These are phyloP conservation scores for Scartelaos histophorus DNA, from an alignment of 2,113 vertebrate genomes.

Conservation along the genomic window DNA sequence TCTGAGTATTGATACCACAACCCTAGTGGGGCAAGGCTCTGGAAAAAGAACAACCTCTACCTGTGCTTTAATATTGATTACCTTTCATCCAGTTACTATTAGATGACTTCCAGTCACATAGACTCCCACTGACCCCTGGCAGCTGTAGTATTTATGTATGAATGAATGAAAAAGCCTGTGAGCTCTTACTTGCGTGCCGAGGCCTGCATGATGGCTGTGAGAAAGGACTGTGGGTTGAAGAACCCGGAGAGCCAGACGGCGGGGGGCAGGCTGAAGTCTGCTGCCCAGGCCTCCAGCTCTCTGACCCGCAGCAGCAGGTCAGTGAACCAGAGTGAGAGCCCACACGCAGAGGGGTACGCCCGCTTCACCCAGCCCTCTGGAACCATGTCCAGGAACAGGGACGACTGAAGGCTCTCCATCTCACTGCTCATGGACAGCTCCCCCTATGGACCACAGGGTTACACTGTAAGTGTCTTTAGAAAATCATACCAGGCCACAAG, in stretches of 20 bases:
- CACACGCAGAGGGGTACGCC: slow-evolving; percentile 87
- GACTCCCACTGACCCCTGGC: no score
- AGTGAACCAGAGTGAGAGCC: slow-evolving; percentile 85
- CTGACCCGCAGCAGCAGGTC: slow-evolving; percentile 87
- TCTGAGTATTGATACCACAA: no score
- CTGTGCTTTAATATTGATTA: no score
- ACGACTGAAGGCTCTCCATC: slow-evolving; percentile 89
- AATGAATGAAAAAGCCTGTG: not conserved
- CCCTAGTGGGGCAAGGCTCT: no score
- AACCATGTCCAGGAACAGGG: slow-evolving; percentile 84
- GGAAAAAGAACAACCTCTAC: no score
- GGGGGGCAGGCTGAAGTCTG: slow-evolving; percentile 85
- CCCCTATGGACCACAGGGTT: slow-evolving; percentile 72
- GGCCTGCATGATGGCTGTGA: slow-evolving; percentile 94
- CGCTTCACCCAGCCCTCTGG: slow-evolving; percentile 85
- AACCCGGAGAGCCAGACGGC: slow-evolving; percentile 90
- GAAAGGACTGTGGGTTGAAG: slow-evolving; percentile 93
- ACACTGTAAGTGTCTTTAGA: not conserved
- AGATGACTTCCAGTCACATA: no score
- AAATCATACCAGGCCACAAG: no score
- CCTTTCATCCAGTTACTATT: no score
- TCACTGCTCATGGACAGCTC: slow-evolving; percentile 91
- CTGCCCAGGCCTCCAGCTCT: slow-evolving; percentile 88
- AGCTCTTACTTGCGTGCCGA: slow-evolving; percentile 80
- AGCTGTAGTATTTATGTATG: no score